Evolutionary conservation across 2,797 vertebrate genomes (phyloP), one percentile per base, ranked within the genome.

Genomic region (Etheostoma nigrum): DNA sequence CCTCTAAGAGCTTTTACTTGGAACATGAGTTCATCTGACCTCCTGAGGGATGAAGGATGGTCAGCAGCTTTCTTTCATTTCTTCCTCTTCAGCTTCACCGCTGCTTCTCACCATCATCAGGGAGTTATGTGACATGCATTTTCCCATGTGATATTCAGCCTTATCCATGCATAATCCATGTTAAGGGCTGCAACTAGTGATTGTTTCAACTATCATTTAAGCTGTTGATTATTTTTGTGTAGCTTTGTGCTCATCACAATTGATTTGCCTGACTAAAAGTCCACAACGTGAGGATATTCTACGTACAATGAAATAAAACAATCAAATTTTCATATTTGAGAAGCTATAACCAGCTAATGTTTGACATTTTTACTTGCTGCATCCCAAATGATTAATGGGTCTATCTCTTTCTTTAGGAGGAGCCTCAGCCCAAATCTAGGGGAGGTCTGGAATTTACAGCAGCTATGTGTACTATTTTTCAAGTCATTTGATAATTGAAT

Each of bases 61-160:
- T 30, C 68, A 45, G 73, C 15, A 1, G 47, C 16, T 66, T 76
- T 71, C 58, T 55, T 80, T 74, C 1, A 67, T 44, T 27, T 49
- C 58, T 59, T 58, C 0, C 6, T 58, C 36, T 13, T 23, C 30
- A 57, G 48, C 87, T 77, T 86, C 84, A 60, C 84, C 83, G 72
- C 48, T 68, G 59, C 59, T 77, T 57, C 77, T 25, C 47, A 53
- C 61, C 72, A 78, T 76, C 69, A 58, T 71, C 48, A 21, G 74
- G 70, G 66, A 76, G 19, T n/a, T 33, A 19, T 65, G 71, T 87
- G 82, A 84, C 78, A 45, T 55, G 49, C 72, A 89, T 88, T 54
- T 66, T 58, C 36, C 10, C 12, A 42, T 72, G 69, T 49, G 19
- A 78, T 45, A 59, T 69, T 66, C 57, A 74, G 16, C 44, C 59